Conservation (phyloP, 1,140 invertebrate genomes). For the Pogonognathellus flavescens region DNA sequence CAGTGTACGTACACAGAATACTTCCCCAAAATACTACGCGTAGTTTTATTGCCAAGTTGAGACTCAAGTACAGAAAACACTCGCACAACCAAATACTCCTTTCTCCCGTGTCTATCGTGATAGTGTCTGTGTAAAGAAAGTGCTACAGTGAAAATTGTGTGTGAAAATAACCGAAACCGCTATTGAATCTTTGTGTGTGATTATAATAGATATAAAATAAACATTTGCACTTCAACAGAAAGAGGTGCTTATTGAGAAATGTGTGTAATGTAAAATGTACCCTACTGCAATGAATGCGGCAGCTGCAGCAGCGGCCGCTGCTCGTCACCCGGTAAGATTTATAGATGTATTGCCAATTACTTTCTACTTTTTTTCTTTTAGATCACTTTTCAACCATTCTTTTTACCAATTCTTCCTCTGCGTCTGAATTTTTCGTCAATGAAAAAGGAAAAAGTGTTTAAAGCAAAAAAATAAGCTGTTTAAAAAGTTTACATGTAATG, state of each 20-base stretch:
- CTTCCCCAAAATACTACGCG: too few relatives aligned
- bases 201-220: background rate
- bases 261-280: conserved; percentile 67
- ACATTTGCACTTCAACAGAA: conserved; percentile 52
- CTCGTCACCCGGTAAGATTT: conserved; percentile 67
- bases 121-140: too few relatives aligned
- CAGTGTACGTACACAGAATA: too few relatives aligned
- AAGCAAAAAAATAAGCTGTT: too few relatives aligned
- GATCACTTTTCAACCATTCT: too few relatives aligned
- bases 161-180: background rate
- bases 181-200: background rate
- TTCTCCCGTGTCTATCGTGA: background rate
- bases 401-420: too few relatives aligned
- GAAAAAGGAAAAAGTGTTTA: too few relatives aligned
- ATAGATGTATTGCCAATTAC: background rate
- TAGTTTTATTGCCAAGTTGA: background rate
- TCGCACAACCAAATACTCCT: background rate
- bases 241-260: conserved; percentile 55
- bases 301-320: conserved; percentile 68
- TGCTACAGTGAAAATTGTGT: background rate
- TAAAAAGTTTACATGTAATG: too few relatives aligned
- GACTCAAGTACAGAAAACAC: background rate
- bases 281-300: conserved; percentile 68
- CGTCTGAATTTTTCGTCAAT: too few relatives aligned
- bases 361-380: background rate